phyloP scores from a whole-genome alignment of 1,140 invertebrate species.

The Tetramorium parvispinum region DNA sequence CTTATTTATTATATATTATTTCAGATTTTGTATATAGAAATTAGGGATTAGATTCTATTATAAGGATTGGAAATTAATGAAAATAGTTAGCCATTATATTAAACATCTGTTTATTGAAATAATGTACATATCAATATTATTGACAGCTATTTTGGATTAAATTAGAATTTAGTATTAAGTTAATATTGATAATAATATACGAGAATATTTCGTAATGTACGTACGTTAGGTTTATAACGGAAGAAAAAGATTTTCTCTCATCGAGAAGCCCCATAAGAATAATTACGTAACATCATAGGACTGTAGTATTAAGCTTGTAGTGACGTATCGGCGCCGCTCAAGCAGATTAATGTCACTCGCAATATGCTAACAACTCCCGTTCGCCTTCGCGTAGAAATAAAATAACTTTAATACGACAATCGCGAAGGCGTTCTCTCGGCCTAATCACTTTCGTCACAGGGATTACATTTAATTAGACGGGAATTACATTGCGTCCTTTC shows the following conservation, averaged over 20 bases:
- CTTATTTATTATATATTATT: not conserved
- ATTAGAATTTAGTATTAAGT: not conserved
- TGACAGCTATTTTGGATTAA: not conserved
- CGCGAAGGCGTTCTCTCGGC: not conserved
- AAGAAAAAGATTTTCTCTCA: not conserved
- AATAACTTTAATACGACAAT: constrained; percentile 25
- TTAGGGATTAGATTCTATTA: not conserved
- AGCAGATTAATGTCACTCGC: constrained; percentile 48
- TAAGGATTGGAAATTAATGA: not conserved
- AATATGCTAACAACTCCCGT: constrained; percentile 27
- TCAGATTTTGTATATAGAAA: not conserved
- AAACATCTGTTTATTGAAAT: not conserved
- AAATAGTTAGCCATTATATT: not conserved
- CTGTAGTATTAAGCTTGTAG: constrained; percentile 7
- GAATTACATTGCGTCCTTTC: not conserved
- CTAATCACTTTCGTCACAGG: constrained; percentile 44
- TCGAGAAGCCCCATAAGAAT: not conserved
- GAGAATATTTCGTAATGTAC: not conserved
- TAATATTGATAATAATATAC: not conserved
- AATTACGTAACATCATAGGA: not conserved
- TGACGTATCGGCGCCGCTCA: constrained; percentile 26
- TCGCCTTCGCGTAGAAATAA: constrained; percentile 24
- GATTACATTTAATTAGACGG: constrained; percentile 45
- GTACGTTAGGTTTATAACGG: not conserved
- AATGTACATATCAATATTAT: not conserved